A percentile compares a stretch with the other conserved stretches of the same genome.
Conservation (phyloP, 2,888 invertebrate genomes). For the Mongoloraphidia duomilia region DNA sequence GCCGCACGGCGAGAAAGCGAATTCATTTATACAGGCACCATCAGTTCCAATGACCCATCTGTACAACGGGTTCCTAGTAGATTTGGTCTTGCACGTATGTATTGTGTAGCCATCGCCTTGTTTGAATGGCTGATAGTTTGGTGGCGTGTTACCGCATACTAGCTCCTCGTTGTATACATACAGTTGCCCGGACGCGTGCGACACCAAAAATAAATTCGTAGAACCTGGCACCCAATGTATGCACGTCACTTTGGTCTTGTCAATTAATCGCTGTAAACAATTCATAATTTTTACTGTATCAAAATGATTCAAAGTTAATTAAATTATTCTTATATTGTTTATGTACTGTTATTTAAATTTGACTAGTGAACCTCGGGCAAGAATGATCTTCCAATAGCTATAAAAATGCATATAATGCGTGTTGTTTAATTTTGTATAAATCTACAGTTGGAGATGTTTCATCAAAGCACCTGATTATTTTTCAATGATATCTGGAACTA, state of each 20-base stretch:
- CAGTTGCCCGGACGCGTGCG: constrained; percentile 90
- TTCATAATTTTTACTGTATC: constrained; percentile 16
- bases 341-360: no score
- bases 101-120: constrained; percentile 88
- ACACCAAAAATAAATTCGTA: constrained; percentile 82
- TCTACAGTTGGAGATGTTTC: no score
- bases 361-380: no score
- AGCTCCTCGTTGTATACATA: constrained; percentile 97
- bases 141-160: constrained; percentile 76
- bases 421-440: no score
- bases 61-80: constrained; percentile 89
- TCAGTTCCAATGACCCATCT: constrained; percentile 76
- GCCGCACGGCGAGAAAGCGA: constrained; percentile 91
- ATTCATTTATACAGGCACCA: constrained; percentile 82
- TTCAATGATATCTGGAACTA: no score
- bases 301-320: background rate
- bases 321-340: no score
- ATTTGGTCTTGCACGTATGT: constrained; percentile 91
- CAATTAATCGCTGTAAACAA: constrained; percentile 67
- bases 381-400: no score
- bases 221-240: constrained; percentile 96
- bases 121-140: constrained; percentile 90
- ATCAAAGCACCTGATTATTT: no score
- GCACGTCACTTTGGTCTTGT: constrained; percentile 91
- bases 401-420: no score